phyloP scores from a whole-genome alignment of 2,888 invertebrate species.

The Athripsodes cinereus region DNA sequence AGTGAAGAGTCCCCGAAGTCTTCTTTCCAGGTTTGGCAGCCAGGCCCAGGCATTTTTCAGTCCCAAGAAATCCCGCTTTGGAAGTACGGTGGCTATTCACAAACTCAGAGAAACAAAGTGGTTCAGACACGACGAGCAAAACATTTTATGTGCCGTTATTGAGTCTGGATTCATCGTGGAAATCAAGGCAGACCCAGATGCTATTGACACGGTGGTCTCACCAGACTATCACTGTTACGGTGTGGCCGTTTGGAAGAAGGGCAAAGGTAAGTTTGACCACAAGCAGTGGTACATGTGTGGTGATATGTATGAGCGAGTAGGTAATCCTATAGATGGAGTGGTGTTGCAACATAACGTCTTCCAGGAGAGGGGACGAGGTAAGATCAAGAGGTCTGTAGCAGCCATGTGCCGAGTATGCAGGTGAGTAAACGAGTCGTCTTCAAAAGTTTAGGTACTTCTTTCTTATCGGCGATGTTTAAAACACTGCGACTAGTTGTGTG shows the following conservation, averaged over 20 bases:
- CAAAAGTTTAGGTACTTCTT: conserved; percentile 10
- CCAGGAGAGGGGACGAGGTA: neutral
- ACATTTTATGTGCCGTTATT: conserved; percentile 64
- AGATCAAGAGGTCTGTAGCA: neutral
- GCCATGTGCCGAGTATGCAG: neutral
- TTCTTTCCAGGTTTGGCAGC: conserved; percentile 50
- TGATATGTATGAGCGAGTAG: neutral
- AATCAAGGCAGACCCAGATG: conserved; percentile 45
- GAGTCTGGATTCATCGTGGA: conserved; percentile 69
- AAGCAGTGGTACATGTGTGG: neutral
- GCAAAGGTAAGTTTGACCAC: conserved; percentile 53
- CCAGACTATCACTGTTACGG: conserved; percentile 59
- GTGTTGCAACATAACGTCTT: neutral
- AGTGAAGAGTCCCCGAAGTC: conserved; percentile 27
- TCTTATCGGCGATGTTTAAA: conserved; percentile 17
- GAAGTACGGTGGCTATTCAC: conserved; percentile 63
- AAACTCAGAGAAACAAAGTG: conserved; percentile 69
- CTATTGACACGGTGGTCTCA: conserved; percentile 43
- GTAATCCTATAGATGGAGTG: neutral
- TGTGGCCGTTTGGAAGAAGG: conserved; percentile 64
- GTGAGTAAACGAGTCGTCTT: conserved; percentile 15
- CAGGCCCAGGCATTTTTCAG: conserved; percentile 51
- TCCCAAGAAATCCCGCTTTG: conserved; percentile 45
- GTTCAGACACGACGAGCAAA: conserved; percentile 65
- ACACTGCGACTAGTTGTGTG: conserved; percentile 8